Base-by-base conservation (phyloP, 1,140 invertebrate species). In the Drosophila novamexicana region DNA sequence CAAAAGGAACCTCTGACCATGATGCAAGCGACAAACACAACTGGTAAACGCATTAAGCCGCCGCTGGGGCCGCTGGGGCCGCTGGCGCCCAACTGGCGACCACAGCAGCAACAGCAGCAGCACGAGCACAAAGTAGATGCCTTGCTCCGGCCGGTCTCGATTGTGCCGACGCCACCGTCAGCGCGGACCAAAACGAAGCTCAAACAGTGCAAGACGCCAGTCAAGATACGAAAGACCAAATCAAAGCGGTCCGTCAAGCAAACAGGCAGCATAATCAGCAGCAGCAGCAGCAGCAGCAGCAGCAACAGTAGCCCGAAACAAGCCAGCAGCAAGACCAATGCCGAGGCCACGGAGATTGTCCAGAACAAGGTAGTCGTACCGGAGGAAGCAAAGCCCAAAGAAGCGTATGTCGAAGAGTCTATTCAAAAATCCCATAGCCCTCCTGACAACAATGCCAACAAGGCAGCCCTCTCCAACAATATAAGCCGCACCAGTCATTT, bases 11-110 rank as follows among this genome's bases (percentile, higher is more conserved):
- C 32, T 1, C 12, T 32, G 29, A 6, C 1, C 49, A 7, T 1
- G 6, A n/a, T 12, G 52, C 16, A 2, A 5, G n/a, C 7, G 9
- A 6, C 36, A 45, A 12, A n/a, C 16, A 44, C 7, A 16, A 16
- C 6, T 6, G 16, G n/a, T 5, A 18, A 47, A 22, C 44, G 6
- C 42, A 52, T 14, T 22, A 16, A 29, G 39, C 39, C n/a, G 58
- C 50, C 68, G 74, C 69, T 73, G 69, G 52, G 44, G 57, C 69
- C 63, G 74, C 74, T 75, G 73, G 47, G 45, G 57, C 42, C 74
- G 65, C 58, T 42, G 42, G 12, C 57, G 40, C 37, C 29, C 32
- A 58, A 56, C 29, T 16, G 69, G 57, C 63, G 45, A 63, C 39
- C 70, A 58, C 64, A 77, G 58, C 75, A 77, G 40, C 69, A 74